Percentiles rank a stretch among this genome's conserved stretches.
Evolutionary conservation across 2,888 invertebrate species (phyloP).

Genomic region (Acronicta aceris): DNA sequence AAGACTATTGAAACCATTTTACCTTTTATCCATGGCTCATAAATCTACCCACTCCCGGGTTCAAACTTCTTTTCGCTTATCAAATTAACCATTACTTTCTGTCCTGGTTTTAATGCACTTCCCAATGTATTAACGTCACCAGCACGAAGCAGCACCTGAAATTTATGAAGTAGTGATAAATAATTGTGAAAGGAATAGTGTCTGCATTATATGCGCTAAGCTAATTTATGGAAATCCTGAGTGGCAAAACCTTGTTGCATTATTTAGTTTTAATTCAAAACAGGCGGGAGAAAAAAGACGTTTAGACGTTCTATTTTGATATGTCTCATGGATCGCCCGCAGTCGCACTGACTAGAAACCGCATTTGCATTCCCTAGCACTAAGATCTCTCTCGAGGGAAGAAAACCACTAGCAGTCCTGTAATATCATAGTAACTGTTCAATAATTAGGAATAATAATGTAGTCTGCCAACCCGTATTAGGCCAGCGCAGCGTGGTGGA

Average conservation of each 20-base stretch:
- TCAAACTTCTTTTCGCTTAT: neutral
- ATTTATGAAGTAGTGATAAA: conserved; percentile 2
- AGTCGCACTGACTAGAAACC: too few relatives aligned
- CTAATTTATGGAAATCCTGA: conserved; percentile 1
- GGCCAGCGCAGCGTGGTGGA: too few relatives aligned
- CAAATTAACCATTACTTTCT: neutral
- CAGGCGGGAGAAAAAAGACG: neutral
- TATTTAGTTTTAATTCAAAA: neutral
- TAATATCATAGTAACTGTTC: too few relatives aligned
- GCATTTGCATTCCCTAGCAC: too few relatives aligned
- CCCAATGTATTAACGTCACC: neutral
- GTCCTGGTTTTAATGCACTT: neutral
- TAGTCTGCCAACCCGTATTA: too few relatives aligned
- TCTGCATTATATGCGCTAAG: neutral
- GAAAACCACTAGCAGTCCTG: too few relatives aligned
- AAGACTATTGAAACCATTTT: neutral
- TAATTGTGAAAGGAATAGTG: neutral
- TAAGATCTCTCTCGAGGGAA: too few relatives aligned
- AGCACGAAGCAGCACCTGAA: neutral
- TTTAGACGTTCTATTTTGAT: too few relatives aligned
- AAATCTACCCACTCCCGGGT: neutral
- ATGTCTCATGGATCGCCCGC: too few relatives aligned
- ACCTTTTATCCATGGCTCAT: neutral
- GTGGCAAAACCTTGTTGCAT: neutral
- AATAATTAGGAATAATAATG: too few relatives aligned